Percentiles rank a stretch among this genome's conserved stretches.
Conservation (phyloP, 1,140 invertebrate species). For the Papilio glaucus region DNA sequence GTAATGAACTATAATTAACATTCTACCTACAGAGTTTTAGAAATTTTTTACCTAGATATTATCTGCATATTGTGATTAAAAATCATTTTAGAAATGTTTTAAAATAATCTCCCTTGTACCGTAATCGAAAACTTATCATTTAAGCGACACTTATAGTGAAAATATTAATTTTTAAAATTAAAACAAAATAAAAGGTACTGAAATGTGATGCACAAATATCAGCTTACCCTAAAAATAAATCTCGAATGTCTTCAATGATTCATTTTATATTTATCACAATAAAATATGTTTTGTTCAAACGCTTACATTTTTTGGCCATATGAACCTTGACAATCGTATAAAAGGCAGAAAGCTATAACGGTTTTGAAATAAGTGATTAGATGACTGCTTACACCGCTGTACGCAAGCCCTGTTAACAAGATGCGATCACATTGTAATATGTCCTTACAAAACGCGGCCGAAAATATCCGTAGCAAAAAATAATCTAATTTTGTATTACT, state of each 20-base stretch:
- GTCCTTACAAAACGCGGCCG: too few relatives aligned
- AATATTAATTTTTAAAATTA: constrained; percentile 54
- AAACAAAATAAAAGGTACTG: constrained; percentile 50
- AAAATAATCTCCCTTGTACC: constrained; percentile 79
- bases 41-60: constrained; percentile 68
- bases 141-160: constrained; percentile 70
- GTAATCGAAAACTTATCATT: constrained; percentile 62
- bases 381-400: too few relatives aligned
- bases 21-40: constrained; percentile 71
- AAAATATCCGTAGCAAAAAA: too few relatives aligned
- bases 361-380: too few relatives aligned
- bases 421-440: too few relatives aligned
- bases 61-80: constrained; percentile 68
- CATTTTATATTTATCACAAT: constrained; percentile 50
- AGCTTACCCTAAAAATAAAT: constrained; percentile 49
- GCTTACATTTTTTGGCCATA: constrained; percentile 45
- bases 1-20: constrained; percentile 68
- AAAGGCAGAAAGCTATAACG: not conserved
- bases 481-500: too few relatives aligned
- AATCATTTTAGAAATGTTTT: constrained; percentile 76
- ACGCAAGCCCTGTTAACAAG: too few relatives aligned
- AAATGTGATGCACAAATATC: constrained; percentile 58
- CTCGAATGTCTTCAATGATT: constrained; percentile 48
- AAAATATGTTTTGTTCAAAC: constrained; percentile 49
- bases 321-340: not conserved